Evolutionary conservation across 2,888 invertebrate species (phyloP).

Genomic region (Eucriotettix oculatus): DNA sequence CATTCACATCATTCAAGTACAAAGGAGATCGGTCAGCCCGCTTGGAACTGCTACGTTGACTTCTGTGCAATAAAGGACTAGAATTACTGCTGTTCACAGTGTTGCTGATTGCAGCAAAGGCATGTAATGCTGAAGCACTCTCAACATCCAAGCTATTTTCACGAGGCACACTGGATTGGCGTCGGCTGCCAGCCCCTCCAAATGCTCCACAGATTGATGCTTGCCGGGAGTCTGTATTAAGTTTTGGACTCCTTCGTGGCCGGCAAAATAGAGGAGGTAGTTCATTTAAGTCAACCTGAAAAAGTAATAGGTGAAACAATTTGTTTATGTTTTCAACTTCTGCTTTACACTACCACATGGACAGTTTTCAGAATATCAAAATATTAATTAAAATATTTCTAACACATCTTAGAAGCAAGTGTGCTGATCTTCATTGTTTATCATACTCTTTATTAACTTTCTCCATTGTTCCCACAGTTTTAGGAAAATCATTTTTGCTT

Average conservation of each 20-base stretch:
- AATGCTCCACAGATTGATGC: slow-evolving; percentile 52
- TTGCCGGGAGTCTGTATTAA: slow-evolving; percentile 60
- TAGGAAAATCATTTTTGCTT: no score
- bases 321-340: no score
- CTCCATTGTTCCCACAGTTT: no score
- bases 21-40: neutral
- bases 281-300: slow-evolving; percentile 43
- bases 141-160: slow-evolving; percentile 20
- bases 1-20: neutral
- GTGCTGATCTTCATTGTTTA: no score
- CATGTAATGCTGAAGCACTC: neutral
- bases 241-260: slow-evolving; percentile 60
- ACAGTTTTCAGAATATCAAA: no score
- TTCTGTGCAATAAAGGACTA: neutral
- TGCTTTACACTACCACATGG: no score
- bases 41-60: neutral
- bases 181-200: slow-evolving; percentile 35
- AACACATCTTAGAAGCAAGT: no score
- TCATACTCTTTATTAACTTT: no score
- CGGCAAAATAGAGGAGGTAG: slow-evolving; percentile 68
- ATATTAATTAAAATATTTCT: no score
- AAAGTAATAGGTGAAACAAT: neutral
- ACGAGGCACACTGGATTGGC: slow-evolving; percentile 48
- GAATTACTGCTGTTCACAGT: neutral
- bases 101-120: neutral